A percentile compares a stretch with the other conserved stretches of the same genome.
Evolutionary conservation across 2,797 vertebrate genomes (phyloP).

Genomic region (Pangasius djambal): DNA sequence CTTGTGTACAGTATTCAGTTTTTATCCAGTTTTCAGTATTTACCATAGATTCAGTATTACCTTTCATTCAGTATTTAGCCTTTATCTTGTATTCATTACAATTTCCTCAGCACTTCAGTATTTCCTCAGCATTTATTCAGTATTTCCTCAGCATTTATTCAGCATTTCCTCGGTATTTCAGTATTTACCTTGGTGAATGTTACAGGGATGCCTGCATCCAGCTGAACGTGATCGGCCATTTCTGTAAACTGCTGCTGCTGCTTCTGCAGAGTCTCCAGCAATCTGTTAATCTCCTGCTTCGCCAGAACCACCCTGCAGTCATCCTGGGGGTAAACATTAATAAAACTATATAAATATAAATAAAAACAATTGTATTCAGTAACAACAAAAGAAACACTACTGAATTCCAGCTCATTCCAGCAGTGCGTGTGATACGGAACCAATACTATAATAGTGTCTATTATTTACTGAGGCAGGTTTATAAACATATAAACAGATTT

Average conservation of each 20-base stretch:
- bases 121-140: neutral
- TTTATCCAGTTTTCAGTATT: too few relatives aligned
- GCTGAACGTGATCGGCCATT: constrained; percentile 92
- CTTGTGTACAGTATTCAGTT: too few relatives aligned
- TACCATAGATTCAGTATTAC: neutral
- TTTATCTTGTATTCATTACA: too few relatives aligned
- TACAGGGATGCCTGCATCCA: constrained; percentile 98
- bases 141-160: neutral
- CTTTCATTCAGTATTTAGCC: neutral
- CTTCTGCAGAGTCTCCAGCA: constrained; percentile 94
- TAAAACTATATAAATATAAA: neutral
- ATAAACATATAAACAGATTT: neutral
- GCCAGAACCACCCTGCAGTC: constrained; percentile 96
- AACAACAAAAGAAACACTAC: neutral
- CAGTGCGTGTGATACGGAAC: neutral
- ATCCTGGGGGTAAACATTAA: constrained; percentile 74
- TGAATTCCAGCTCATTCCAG: neutral
- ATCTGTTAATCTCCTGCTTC: constrained; percentile 95
- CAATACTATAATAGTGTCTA: neutral
- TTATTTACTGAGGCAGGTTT: neutral
- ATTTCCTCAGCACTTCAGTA: neutral
- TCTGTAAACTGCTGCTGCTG: constrained; percentile 99
- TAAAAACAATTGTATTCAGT: neutral
- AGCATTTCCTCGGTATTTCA: neutral
- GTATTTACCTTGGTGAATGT: constrained; percentile 94